Evolutionary conservation across 1,140 invertebrate genomes (phyloP).

Genomic region (Pseudachorutes palmiensis): DNA sequence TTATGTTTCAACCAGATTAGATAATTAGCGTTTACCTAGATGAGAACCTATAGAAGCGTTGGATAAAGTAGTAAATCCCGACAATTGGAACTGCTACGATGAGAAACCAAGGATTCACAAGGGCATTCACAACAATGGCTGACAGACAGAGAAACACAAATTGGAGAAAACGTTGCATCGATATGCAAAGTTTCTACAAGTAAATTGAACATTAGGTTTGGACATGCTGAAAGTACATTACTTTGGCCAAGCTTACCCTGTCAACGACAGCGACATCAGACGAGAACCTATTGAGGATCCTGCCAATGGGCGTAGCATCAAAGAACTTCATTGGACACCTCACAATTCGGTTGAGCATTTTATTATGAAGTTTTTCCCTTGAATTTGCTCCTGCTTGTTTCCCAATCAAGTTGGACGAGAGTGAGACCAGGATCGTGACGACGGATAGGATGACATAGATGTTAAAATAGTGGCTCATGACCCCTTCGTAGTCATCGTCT

Average conservation of each 20-base stretch:
- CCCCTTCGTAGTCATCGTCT: conserved; percentile 27
- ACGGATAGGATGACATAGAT: conserved; percentile 52
- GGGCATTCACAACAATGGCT: conserved; percentile 61
- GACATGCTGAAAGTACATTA: no score
- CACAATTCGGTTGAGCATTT: conserved; percentile 41
- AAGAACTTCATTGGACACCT: conserved; percentile 45
- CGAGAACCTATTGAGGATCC: conserved; percentile 50
- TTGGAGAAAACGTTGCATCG: conserved; percentile 61
- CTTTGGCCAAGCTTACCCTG: conserved; percentile 41
- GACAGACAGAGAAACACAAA: conserved; percentile 62
- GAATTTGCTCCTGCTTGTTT: conserved; percentile 39
- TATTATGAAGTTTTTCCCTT: conserved; percentile 39
- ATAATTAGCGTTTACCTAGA: conserved; percentile 50
- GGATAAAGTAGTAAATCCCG: conserved; percentile 56
- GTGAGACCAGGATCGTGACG: conserved; percentile 51
- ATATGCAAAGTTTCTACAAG: conserved; percentile 64
- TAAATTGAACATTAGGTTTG: no score
- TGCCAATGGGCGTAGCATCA: conserved; percentile 48
- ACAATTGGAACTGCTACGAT: conserved; percentile 57
- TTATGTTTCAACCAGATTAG: conserved; percentile 15
- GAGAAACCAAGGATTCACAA: conserved; percentile 62
- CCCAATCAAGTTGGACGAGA: conserved; percentile 48
- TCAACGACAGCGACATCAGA: conserved; percentile 52
- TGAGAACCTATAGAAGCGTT: conserved; percentile 61
- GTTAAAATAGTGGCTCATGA: conserved; percentile 48